phyloP scores from a whole-genome alignment of 2,797 vertebrate genomes.

The Okamejei kenojei region DNA sequence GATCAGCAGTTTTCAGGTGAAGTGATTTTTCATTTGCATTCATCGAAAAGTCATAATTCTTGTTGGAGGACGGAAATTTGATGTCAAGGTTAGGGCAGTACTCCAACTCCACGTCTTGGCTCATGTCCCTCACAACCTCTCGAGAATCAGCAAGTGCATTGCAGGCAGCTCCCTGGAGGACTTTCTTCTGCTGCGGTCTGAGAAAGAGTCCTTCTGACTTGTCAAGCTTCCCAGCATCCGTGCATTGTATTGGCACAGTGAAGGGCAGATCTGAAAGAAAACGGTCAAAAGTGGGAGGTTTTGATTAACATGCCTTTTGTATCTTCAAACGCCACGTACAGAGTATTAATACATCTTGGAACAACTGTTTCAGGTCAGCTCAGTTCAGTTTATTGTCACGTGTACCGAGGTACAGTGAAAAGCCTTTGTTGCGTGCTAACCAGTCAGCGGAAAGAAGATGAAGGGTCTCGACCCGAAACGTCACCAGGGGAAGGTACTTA shows the following conservation, averaged over 20 bases:
- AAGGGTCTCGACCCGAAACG: no score
- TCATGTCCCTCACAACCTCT: slow-evolving; percentile 27
- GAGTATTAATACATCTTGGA: not conserved
- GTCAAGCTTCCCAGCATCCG: slow-evolving; percentile 39
- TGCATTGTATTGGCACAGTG: slow-evolving; percentile 54
- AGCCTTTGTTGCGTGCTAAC: no score
- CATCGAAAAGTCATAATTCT: slow-evolving; percentile 43
- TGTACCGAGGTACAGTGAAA: no score
- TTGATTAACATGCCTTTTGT: not conserved
- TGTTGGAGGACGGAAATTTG: not conserved
- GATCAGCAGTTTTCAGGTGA: not conserved
- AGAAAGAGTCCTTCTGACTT: slow-evolving; percentile 19
- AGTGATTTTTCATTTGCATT: slow-evolving; percentile 47
- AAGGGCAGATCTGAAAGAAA: slow-evolving; percentile 41
- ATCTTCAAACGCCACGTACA: not conserved
- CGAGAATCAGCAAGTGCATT: not conserved
- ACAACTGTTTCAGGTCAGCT: not conserved
- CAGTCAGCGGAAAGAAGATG: no score
- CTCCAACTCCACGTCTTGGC: not conserved
- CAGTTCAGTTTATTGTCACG: not conserved
- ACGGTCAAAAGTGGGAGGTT: not conserved
- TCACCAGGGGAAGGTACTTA: not conserved
- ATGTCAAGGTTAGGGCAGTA: not conserved
- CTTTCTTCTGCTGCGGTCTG: not conserved
- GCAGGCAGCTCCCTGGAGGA: not conserved